These are phyloP conservation scores for Vandiemenella viatica DNA, from an alignment of 2,888 invertebrate genomes.

Conservation along the genomic window DNA sequence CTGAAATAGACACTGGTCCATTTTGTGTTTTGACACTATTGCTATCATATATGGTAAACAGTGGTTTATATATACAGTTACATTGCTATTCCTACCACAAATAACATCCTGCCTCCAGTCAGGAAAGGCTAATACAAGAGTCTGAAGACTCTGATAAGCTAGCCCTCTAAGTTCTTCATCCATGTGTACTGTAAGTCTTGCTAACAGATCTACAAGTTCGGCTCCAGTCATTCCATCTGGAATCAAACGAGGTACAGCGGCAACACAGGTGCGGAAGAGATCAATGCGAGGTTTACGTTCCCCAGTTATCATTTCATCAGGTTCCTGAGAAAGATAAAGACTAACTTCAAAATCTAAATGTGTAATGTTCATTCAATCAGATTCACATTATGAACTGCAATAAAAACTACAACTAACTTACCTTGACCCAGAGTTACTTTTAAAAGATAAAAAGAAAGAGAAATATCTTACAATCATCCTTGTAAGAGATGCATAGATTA, in stretches of 20 bases:
- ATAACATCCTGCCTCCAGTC: constrained; percentile 96
- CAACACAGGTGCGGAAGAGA: constrained; percentile 93
- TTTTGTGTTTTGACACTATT: too few relatives aligned
- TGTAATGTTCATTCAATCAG: too few relatives aligned
- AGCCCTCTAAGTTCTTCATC: constrained; percentile 91
- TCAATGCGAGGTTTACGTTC: constrained; percentile 97
- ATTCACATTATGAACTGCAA: too few relatives aligned
- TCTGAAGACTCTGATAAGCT: constrained; percentile 89
- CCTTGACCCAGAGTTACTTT: too few relatives aligned
- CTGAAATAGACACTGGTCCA: too few relatives aligned
- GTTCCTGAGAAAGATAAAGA: constrained; percentile 36
- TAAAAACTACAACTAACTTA: too few relatives aligned
- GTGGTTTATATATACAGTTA: too few relatives aligned
- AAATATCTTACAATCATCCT: too few relatives aligned
- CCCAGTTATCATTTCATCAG: constrained; percentile 80
- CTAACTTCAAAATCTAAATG: too few relatives aligned
- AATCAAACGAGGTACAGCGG: constrained; percentile 91
- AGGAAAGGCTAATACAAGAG: constrained; percentile 87
- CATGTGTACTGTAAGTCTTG: constrained; percentile 91
- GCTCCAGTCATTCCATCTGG: constrained; percentile 93
- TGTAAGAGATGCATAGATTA: too few relatives aligned
- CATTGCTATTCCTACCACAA: constrained; percentile 27
- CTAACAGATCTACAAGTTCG: constrained; percentile 86
- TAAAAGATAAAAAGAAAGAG: too few relatives aligned
- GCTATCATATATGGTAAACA: too few relatives aligned